Base-by-base conservation (phyloP, 2,113 vertebrate species). In the Phyllostomus discolor region DNA sequence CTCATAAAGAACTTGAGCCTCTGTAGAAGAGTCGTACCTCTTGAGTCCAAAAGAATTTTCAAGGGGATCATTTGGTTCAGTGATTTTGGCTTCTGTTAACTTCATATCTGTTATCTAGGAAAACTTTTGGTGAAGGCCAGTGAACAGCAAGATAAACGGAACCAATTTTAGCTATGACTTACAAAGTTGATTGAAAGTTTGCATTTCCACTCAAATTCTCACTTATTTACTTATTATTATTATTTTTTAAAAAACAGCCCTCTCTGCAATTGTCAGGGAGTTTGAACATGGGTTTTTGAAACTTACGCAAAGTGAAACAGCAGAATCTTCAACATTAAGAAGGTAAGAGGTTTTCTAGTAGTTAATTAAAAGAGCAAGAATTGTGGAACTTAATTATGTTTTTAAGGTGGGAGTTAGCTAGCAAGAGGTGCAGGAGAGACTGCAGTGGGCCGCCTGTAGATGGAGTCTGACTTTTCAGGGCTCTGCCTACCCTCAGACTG, bases 361-460 rank as follows among this genome's bases (percentile, higher is more conserved):
- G 41, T 82, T 96, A 93, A 89, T 87, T 85, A 89, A 90, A 97
- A 62, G 33, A 83, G 10, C 9, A 82, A 95, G 86, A 85, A 35
- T 89, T 91, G 70, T 64, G 69, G 73, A 82, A 89, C 20, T 96
- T 96, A 93, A 93, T 95, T 88, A 79, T 66, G 33, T 83, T 82
- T 73, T 78, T 91, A 91, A 76, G 31, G 9, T 90, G 57, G 82
- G 62, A 62, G n/a, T 33, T 75, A 64, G 48, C 35, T 43, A 11
- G 38, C 8, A 24, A 87, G 9, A 7, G 9, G 5, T 43, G 1
- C 17, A 7, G 20, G 48, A 12, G 28, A 83, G 46, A 14, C 41
- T 73, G 11, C 52, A 17, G 4, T 7, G 22, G 67, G 33, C 48
- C 31, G 12, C 67, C 26, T 46, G 7, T 12, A 90, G 67, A 62